Conservation (phyloP, 2,888 invertebrate genomes). For the Agriopis marginaria region DNA sequence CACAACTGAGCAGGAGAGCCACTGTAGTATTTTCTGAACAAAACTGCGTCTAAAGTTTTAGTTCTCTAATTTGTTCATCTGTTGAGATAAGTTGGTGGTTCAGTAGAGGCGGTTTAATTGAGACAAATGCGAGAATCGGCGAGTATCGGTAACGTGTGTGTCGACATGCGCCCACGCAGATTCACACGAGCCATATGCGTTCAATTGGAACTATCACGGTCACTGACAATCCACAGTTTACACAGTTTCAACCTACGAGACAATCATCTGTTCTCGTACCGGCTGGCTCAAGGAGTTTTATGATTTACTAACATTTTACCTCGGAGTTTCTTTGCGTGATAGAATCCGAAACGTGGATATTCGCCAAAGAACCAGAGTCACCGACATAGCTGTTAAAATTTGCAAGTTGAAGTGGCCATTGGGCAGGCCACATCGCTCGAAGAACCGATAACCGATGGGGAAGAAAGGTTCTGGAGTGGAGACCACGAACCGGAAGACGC, state of each 20-base stretch:
- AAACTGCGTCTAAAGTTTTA: neutral
- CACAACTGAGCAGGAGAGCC: neutral
- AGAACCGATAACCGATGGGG: too few relatives aligned
- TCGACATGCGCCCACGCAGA: neutral
- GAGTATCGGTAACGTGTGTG: neutral
- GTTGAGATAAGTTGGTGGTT: neutral
- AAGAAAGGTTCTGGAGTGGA: too few relatives aligned
- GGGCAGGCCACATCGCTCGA: too few relatives aligned
- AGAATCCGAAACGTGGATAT: too few relatives aligned
- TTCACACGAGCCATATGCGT: constrained; percentile 10
- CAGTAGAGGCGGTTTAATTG: constrained; percentile 20
- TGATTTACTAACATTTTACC: neutral
- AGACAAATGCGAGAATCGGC: constrained; percentile 23
- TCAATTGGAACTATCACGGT: constrained; percentile 4
- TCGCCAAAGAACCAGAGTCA: too few relatives aligned
- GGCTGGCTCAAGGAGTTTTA: too few relatives aligned
- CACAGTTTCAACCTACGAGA: neutral
- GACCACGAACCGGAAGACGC: too few relatives aligned
- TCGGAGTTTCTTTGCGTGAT: too few relatives aligned
- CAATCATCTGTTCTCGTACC: too few relatives aligned
- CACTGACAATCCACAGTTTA: neutral
- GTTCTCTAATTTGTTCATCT: neutral
- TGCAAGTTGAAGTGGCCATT: too few relatives aligned
- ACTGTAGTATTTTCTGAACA: neutral
- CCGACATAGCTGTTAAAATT: too few relatives aligned